Conservation (phyloP, 2,888 invertebrate genomes). For the Neoscelio sp. region DNA sequence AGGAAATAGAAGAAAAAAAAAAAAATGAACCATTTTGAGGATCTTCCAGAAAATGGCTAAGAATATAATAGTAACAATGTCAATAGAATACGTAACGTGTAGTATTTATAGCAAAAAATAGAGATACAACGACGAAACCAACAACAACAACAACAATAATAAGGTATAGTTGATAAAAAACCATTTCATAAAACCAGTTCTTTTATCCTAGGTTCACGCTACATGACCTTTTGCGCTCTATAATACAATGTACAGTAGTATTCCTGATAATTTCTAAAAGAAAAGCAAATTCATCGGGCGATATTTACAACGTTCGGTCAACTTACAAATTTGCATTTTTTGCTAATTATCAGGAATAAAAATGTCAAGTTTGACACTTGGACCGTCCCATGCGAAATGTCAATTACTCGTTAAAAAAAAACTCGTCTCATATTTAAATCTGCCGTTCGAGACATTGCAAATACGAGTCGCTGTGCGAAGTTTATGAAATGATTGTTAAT, state of each 20-base stretch:
- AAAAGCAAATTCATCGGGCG: too few species aligned
- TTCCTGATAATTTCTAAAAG: too few species aligned
- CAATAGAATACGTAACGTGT: conserved; percentile 69
- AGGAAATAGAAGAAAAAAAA: conserved; percentile 66
- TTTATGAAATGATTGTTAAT: conserved; percentile 3
- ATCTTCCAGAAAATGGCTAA: conserved; percentile 69
- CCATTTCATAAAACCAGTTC: conserved; percentile 44
- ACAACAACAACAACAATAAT: conserved; percentile 72
- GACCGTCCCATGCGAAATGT: too few species aligned
- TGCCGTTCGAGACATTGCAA: too few species aligned
- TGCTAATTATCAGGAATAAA: too few species aligned
- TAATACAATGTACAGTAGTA: conserved; percentile 10
- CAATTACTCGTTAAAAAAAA: too few species aligned
- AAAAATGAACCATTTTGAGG: conserved; percentile 67
- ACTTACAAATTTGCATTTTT: too few species aligned
- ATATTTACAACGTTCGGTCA: too few species aligned
- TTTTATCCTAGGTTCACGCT: conserved; percentile 35
- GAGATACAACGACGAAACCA: conserved; percentile 71
- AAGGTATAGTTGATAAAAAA: conserved; percentile 61
- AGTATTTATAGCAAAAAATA: conserved; percentile 67
- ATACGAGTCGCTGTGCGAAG: too few species aligned
- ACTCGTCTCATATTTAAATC: too few species aligned
- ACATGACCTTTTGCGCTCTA: conserved; percentile 66
- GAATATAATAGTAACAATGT: conserved; percentile 70
- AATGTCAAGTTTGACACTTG: too few species aligned